Evolutionary conservation across 2,113 vertebrate genomes (phyloP).

Genomic region (Anthoscopus minutus): DNA sequence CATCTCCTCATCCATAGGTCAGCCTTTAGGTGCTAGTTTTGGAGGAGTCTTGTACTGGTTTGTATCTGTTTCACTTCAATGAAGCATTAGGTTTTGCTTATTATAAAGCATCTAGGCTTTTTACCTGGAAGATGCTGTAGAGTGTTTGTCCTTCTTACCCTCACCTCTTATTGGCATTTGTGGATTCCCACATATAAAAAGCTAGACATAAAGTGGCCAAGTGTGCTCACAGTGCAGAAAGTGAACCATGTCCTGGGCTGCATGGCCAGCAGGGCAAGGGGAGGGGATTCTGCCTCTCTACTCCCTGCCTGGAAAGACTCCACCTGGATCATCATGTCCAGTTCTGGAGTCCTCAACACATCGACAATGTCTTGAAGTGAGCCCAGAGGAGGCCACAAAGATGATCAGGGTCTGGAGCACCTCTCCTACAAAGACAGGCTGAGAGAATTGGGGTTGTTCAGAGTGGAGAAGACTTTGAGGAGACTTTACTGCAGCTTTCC

Average conservation of each 20-base stretch:
- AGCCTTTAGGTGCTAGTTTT: not conserved
- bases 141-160: not conserved
- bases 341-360: not conserved
- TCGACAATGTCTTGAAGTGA: not conserved
- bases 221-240: not conserved
- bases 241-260: not conserved
- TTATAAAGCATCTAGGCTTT: not conserved
- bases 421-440: not conserved
- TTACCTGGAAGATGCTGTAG: not conserved
- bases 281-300: not conserved
- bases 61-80: not conserved
- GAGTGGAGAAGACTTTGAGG: not conserved
- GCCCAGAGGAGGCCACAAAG: not conserved
- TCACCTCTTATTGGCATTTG: not conserved
- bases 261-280: fast-evolving
- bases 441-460: not conserved
- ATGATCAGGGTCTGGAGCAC: fast-evolving
- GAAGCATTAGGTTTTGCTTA: not conserved
- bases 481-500: not conserved
- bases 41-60: not conserved
- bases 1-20: not conserved
- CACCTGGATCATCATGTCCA: not conserved
- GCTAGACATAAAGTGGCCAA: not conserved
- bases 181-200: not conserved
- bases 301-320: not conserved